Conservation (phyloP, 2,888 invertebrate genomes). For the Athalia circularis region DNA sequence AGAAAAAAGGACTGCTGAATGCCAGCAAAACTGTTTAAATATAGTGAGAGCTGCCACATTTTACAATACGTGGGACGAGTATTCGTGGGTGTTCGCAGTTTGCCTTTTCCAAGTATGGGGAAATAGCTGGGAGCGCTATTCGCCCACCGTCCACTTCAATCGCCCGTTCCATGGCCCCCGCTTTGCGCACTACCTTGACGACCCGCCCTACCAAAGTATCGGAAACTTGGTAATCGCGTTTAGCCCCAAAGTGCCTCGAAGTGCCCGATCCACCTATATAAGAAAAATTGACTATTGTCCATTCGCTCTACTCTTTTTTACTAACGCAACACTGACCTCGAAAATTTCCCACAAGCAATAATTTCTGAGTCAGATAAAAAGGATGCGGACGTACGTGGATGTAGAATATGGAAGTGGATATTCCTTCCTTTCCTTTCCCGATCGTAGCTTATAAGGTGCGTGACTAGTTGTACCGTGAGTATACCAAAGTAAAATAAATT, state of each 20-base stretch:
- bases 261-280: conserved; percentile 28
- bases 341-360: too few species aligned
- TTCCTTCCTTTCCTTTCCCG: too few species aligned
- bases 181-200: conserved; percentile 24
- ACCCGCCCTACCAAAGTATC: conserved; percentile 27
- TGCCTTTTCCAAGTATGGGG: conserved; percentile 22
- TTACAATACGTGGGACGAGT: not conserved
- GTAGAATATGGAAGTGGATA: too few species aligned
- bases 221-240: conserved; percentile 44
- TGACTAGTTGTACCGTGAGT: not conserved
- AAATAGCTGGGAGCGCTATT: conserved; percentile 8
- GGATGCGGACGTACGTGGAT: not conserved
- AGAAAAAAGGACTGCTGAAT: too few species aligned
- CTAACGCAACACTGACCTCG: not conserved
- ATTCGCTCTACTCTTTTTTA: not conserved
- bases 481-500: not conserved
- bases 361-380: not conserved
- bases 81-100: conserved; percentile 27
- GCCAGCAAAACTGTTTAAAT: too few species aligned
- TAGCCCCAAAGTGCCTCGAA: conserved; percentile 35
- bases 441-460: too few species aligned
- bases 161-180: conserved; percentile 16
- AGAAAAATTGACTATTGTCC: conserved; percentile 10
- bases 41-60: too few species aligned
- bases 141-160: conserved; percentile 38